Evolutionary conservation across 2,797 vertebrate species (phyloP).

Genomic region (Geotria australis): DNA sequence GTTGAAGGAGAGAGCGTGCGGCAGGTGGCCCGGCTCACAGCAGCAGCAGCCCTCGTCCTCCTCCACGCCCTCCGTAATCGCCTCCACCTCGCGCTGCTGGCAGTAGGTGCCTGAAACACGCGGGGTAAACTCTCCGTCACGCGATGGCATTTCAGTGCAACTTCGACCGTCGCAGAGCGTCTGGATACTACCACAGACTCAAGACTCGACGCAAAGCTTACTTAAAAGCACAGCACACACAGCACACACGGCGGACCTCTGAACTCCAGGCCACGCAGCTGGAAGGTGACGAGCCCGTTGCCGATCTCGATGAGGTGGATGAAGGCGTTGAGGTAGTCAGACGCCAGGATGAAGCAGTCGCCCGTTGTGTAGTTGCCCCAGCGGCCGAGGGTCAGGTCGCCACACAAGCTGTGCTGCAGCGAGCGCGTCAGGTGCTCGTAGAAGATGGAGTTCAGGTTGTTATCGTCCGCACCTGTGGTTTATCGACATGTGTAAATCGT

Average conservation of each 20-base stretch:
- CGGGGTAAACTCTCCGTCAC: neutral
- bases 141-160: too few species aligned
- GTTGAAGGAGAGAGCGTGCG: conserved; percentile 75
- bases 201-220: too few species aligned
- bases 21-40: conserved; percentile 77
- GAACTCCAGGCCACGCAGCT: conserved; percentile 86
- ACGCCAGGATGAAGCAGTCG: conserved; percentile 92
- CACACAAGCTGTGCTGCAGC: conserved; percentile 78
- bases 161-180: too few species aligned
- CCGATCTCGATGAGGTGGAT: conserved; percentile 91
- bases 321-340: conserved; percentile 90
- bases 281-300: conserved; percentile 80
- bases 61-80: conserved; percentile 93
- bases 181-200: too few species aligned
- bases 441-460: conserved; percentile 96
- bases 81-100: conserved; percentile 84
- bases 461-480: conserved; percentile 68
- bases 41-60: conserved; percentile 93
- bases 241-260: conserved; percentile 27
- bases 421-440: conserved; percentile 90
- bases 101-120: conserved; percentile 50
- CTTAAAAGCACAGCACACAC: too few species aligned
- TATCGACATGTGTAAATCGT: neutral
- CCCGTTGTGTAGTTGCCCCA: conserved; percentile 87
- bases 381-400: conserved; percentile 62